These are phyloP conservation scores for Drosophila sproati DNA, from an alignment of 1,140 invertebrate genomes.

Conservation along the genomic window DNA sequence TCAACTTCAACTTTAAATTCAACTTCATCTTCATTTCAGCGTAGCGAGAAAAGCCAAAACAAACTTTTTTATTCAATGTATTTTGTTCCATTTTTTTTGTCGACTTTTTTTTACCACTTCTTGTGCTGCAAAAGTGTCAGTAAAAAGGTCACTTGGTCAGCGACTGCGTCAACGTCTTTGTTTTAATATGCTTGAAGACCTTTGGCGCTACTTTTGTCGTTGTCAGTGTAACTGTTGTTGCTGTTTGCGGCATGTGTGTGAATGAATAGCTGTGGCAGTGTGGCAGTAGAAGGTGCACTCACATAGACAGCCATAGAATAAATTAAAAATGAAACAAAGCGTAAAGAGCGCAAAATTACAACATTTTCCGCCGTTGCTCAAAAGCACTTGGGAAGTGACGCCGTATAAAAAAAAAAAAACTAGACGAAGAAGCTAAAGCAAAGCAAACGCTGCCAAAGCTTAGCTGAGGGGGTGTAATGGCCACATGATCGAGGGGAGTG, in stretches of 20 bases:
- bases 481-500: not conserved
- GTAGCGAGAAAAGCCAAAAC: slow-evolving; percentile 44
- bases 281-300: slow-evolving; percentile 62
- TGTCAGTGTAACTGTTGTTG: slow-evolving; percentile 31
- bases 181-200: slow-evolving; percentile 69
- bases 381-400: slow-evolving; percentile 58
- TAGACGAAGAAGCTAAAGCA: slow-evolving; percentile 10
- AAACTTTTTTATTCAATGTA: slow-evolving; percentile 37
- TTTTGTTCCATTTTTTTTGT: slow-evolving; percentile 63
- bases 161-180: slow-evolving; percentile 58
- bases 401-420: slow-evolving; percentile 13
- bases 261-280: slow-evolving; percentile 30
- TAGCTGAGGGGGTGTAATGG: not conserved
- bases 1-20: slow-evolving; percentile 5
- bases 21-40: slow-evolving; percentile 24
- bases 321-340: slow-evolving; percentile 83
- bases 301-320: slow-evolving; percentile 70
- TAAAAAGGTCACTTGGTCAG: slow-evolving; percentile 81
- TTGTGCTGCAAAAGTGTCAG: slow-evolving; percentile 72
- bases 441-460: slow-evolving; percentile 2
- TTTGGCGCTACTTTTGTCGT: slow-evolving; percentile 50
- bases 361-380: slow-evolving; percentile 80
- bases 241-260: slow-evolving; percentile 50
- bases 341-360: slow-evolving; percentile 80
- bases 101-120: slow-evolving; percentile 30